Evolutionary conservation across 2,888 invertebrate genomes (phyloP).

Genomic region (Graphium colonna): DNA sequence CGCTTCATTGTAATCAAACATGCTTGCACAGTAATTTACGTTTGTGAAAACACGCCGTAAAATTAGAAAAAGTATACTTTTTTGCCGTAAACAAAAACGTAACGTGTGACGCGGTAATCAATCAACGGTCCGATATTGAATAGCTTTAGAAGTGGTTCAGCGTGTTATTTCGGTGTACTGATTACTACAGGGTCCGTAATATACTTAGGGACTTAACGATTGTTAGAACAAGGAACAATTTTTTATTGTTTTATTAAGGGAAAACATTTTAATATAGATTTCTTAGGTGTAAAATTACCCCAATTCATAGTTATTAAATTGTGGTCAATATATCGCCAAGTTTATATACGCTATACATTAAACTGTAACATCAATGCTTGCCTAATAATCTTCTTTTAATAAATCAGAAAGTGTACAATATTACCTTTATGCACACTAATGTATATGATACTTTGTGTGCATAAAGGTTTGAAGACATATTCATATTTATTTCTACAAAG

Average conservation of each 20-base stretch:
- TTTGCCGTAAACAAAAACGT: conserved; percentile 24
- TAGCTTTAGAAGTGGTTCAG: conserved; percentile 24
- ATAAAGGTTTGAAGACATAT: no score
- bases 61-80: conserved; percentile 11
- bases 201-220: conserved; percentile 27
- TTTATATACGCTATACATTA: no score
- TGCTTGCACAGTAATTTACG: conserved; percentile 5
- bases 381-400: no score
- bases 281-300: no score
- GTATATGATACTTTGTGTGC: no score
- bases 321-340: no score
- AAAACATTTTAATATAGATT: neutral
- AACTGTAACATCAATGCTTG: no score
- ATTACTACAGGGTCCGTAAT: conserved; percentile 34
- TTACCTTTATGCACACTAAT: no score
- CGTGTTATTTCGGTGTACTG: conserved; percentile 30
- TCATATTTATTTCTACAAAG: no score
- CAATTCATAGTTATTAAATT: no score
- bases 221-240: conserved; percentile 12
- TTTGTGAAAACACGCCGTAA: conserved; percentile 11
- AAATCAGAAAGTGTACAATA: no score
- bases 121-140: conserved; percentile 34
- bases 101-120: conserved; percentile 43
- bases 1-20: conserved; percentile 10
- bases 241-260: neutral